Evolutionary conservation across 2,888 invertebrate species (phyloP).

Genomic region (Muschampia plurimacula): DNA sequence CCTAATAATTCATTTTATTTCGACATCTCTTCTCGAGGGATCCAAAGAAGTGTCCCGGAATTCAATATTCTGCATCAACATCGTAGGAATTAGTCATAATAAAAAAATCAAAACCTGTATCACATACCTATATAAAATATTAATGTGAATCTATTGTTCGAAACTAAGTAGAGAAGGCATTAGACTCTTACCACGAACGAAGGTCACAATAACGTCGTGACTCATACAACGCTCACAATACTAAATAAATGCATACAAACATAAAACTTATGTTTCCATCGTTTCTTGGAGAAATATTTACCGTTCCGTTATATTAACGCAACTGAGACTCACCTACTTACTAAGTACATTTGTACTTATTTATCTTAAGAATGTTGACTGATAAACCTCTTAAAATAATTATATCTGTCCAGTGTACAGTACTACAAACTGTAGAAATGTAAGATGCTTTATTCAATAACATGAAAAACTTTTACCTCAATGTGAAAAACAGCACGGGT

Average conservation of each 20-base stretch:
- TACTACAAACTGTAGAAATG: neutral
- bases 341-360: slow-evolving; percentile 29
- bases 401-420: neutral
- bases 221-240: slow-evolving; percentile 19
- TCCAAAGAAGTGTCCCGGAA: too few relatives aligned
- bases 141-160: slow-evolving; percentile 16
- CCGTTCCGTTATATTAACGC: slow-evolving; percentile 8
- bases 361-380: slow-evolving; percentile 34
- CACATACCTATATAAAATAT: neutral
- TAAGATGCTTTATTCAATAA: neutral
- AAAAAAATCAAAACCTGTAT: neutral
- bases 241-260: slow-evolving; percentile 3
- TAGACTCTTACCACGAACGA: slow-evolving; percentile 37
- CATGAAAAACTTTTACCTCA: too few relatives aligned
- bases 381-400: slow-evolving; percentile 27
- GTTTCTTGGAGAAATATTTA: slow-evolving; percentile 5
- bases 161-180: slow-evolving; percentile 12
- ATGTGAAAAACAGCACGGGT: too few relatives aligned
- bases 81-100: too few relatives aligned
- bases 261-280: neutral
- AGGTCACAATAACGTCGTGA: slow-evolving; percentile 38
- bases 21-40: too few relatives aligned
- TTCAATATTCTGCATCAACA: too few relatives aligned
- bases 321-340: slow-evolving; percentile 25
- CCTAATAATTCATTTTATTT: too few relatives aligned